Evolutionary conservation across 2,113 vertebrate genomes (phyloP).

Genomic region (Lota lota): DNA sequence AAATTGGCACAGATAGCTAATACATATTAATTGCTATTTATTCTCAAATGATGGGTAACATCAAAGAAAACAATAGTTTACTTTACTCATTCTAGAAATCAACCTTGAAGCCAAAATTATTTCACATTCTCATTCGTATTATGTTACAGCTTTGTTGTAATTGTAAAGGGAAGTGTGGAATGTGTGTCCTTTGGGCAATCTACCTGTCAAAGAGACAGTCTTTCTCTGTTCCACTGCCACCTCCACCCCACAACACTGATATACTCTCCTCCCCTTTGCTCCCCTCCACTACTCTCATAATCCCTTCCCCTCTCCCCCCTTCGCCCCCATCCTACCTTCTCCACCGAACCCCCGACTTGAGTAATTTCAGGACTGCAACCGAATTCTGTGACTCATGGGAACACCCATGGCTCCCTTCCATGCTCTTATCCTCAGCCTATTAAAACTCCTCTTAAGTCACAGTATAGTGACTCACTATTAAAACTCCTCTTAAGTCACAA

Average conservation of each 20-base stretch:
- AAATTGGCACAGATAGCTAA: no score
- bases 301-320: constrained; percentile 10
- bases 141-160: constrained; percentile 25
- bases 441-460: no score
- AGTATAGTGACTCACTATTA: no score
- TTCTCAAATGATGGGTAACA: no score
- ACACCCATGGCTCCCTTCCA: no score
- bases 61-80: background rate
- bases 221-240: background rate
- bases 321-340: constrained; percentile 38
- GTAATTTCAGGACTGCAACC: constrained; percentile 20
- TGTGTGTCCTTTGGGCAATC: constrained; percentile 30
- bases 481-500: no score
- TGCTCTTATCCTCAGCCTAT: no score
- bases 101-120: constrained; percentile 8
- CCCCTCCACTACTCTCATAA: background rate
- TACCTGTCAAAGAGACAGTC: constrained; percentile 34
- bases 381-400: no score
- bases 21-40: no score
- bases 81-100: constrained; percentile 23
- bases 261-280: background rate
- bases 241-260: background rate
- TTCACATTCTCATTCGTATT: constrained; percentile 19
- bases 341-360: constrained; percentile 27
- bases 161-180: constrained; percentile 37